A percentile compares a stretch with the other conserved stretches of the same genome.
Evolutionary conservation across 2,797 vertebrate genomes (phyloP).

Genomic region (Acanthornis magna): DNA sequence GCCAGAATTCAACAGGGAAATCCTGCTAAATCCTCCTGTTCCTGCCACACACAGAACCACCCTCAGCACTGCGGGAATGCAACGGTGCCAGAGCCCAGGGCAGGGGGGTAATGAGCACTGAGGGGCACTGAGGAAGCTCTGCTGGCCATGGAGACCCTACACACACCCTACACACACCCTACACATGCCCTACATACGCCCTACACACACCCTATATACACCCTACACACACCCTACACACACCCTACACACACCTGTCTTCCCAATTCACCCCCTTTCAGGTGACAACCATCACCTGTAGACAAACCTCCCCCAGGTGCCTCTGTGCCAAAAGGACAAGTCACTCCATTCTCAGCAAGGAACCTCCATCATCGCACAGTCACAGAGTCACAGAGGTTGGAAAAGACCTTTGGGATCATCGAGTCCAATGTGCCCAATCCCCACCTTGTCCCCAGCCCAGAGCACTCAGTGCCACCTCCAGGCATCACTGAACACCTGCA

Average conservation of each 20-base stretch:
- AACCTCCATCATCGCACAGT: neutral
- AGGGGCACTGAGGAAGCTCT: neutral
- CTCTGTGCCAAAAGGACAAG: neutral
- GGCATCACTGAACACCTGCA: neutral
- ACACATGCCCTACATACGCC: too few species aligned
- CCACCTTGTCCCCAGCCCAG: neutral
- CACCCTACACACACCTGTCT: neutral
- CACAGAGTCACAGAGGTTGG: neutral
- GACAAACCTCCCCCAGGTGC: neutral
- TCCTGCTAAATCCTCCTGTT: neutral
- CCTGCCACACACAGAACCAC: neutral
- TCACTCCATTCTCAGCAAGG: neutral
- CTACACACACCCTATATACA: too few species aligned
- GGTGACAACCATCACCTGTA: neutral
- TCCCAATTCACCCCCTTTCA: too few species aligned
- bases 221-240: too few species aligned
- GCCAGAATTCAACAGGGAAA: neutral
- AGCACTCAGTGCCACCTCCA: neutral
- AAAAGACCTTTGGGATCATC: neutral
- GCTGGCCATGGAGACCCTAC: neutral
- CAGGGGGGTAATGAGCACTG: accelerated
- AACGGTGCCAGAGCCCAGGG: accelerated
- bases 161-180: too few species aligned
- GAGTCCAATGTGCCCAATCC: neutral
- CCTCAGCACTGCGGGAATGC: accelerated